A percentile compares a stretch with the other conserved stretches of the same genome.
These are phyloP conservation scores for Rhinogobio ventralis DNA, from an alignment of 2,797 vertebrate genomes.

Conservation along the genomic window DNA sequence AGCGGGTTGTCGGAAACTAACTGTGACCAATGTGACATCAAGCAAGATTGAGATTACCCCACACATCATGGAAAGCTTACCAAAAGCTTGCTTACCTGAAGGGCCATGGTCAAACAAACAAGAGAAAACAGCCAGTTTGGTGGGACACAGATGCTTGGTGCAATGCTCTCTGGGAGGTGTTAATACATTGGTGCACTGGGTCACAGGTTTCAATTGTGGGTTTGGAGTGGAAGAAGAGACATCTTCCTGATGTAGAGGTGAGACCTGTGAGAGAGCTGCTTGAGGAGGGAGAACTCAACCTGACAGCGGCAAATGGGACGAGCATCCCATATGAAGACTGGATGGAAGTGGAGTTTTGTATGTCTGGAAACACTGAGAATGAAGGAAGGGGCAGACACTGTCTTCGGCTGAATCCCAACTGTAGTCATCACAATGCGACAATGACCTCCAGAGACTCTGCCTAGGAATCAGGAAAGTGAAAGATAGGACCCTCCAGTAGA, in stretches of 20 bases:
- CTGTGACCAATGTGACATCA: neutral
- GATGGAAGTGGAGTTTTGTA: neutral
- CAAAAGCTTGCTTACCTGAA: neutral
- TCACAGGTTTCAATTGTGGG: constrained; percentile 37
- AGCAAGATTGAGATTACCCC: constrained; percentile 26
- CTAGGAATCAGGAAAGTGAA: neutral
- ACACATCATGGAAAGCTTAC: neutral
- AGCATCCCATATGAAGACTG: neutral
- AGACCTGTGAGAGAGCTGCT: neutral
- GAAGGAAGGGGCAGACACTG: too few species aligned
- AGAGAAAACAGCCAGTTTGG: constrained; percentile 5
- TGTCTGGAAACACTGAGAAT: constrained; percentile 1
- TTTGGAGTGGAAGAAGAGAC: neutral
- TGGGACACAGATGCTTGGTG: neutral
- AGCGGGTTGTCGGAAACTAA: constrained; percentile 14
- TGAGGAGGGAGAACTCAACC: neutral
- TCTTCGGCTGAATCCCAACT: neutral
- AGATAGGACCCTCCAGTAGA: constrained; percentile 50
- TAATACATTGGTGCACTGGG: neutral
- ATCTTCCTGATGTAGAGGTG: neutral
- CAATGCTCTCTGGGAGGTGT: neutral
- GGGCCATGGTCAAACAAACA: neutral
- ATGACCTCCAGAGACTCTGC: neutral
- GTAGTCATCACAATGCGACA: neutral
- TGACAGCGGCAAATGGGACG: neutral